Evolutionary conservation across 2,113 vertebrate genomes (phyloP).

Genomic region (Archocentrus centrarchus): DNA sequence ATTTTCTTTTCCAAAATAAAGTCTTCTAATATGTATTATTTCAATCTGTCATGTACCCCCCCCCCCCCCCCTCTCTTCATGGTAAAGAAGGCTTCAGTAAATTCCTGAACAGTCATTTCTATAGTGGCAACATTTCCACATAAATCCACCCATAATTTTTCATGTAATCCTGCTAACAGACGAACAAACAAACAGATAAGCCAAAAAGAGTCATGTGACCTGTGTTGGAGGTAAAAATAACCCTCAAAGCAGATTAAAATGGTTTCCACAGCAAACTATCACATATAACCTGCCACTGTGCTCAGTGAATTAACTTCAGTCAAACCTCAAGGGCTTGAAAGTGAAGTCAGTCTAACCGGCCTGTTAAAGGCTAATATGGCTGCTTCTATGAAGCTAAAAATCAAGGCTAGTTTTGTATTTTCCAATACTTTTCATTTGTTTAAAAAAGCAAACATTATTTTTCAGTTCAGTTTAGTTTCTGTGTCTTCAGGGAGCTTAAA

Average conservation of each 20-base stretch:
- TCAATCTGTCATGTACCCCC: neutral
- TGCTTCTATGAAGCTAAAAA: neutral
- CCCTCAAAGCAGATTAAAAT: neutral
- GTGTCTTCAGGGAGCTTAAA: neutral
- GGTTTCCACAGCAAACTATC: neutral
- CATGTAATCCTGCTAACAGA: neutral
- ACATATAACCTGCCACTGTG: neutral
- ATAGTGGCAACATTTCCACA: neutral
- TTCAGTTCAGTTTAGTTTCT: neutral
- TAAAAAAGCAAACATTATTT: neutral
- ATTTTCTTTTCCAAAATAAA: neutral
- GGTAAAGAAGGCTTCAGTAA: neutral
- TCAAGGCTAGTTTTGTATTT: neutral
- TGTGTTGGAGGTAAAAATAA: too few relatives aligned
- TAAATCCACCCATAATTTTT: neutral
- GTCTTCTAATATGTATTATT: neutral
- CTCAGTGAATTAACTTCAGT: neutral
- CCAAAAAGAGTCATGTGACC: neutral
- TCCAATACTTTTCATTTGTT: neutral
- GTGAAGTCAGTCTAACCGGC: neutral
- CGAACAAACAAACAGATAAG: neutral
- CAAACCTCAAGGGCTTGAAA: neutral
- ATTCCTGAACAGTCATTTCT: neutral
- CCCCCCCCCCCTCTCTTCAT: neutral
- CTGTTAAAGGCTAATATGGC: neutral